A percentile compares a stretch with the other conserved stretches of the same genome.
phyloP scores from a whole-genome alignment of 2,797 vertebrate species.

The Rhinophrynus dorsalis region DNA sequence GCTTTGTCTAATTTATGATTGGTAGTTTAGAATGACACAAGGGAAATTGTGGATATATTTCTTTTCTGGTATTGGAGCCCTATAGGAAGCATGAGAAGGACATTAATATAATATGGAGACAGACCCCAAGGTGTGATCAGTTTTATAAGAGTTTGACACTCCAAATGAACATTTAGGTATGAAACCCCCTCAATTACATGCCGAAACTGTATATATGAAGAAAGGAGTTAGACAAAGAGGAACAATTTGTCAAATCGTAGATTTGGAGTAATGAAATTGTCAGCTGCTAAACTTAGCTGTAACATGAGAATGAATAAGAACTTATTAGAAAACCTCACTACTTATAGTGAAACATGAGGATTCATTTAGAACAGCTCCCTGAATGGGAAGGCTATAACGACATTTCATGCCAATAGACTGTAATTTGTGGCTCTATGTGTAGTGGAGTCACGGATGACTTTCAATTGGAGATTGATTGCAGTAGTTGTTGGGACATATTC shows the following conservation, averaged over 20 bases:
- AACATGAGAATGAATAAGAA: constrained; percentile 33
- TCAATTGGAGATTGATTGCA: constrained; percentile 26
- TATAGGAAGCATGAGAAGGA: background rate
- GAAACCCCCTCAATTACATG: constrained; percentile 3
- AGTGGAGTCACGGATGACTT: background rate
- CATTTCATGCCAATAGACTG: background rate
- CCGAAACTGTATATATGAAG: background rate
- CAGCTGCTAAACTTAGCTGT: constrained; percentile 36
- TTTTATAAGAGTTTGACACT: constrained; percentile 2
- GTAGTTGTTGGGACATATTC: background rate
- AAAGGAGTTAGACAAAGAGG: background rate
- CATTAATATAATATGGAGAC: background rate
- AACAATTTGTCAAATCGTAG: constrained; percentile 32
- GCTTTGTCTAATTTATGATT: no score
- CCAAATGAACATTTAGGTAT: background rate
- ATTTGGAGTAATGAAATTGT: constrained; percentile 36
- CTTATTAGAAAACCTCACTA: constrained; percentile 26
- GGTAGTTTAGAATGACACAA: no score
- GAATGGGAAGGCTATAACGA: background rate
- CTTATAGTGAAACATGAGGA: constrained; percentile 37
- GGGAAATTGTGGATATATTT: no score
- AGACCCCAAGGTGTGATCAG: background rate
- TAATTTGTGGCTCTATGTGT: constrained; percentile 10
- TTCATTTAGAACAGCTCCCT: background rate
- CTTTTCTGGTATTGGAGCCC: no score